A percentile compares a stretch with the other conserved stretches of the same genome.
Evolutionary conservation across 2,113 vertebrate species (phyloP).

Genomic region (Hippocampus comes): DNA sequence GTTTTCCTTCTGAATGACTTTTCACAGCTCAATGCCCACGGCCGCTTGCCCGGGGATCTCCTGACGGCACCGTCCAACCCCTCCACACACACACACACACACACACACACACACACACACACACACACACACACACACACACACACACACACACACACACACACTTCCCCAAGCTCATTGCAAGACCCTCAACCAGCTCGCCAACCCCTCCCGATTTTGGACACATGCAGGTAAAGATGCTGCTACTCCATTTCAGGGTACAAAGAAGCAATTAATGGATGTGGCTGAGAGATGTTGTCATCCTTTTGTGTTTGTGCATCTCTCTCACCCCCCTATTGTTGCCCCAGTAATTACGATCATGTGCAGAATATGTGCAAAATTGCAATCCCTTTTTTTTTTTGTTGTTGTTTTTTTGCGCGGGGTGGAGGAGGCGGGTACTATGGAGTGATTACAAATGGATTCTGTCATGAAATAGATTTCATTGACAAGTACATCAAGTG

Average conservation of each 20-base stretch:
- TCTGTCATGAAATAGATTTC: slow-evolving; percentile 61
- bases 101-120: slow-evolving; percentile 19
- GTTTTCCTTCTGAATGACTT: slow-evolving; percentile 89
- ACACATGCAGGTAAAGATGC: slow-evolving; percentile 68
- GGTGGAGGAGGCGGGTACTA: slow-evolving; percentile 39
- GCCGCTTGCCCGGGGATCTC: slow-evolving; percentile 75
- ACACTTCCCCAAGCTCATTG: slow-evolving; percentile 41
- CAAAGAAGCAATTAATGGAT: slow-evolving; percentile 83
- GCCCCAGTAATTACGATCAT: slow-evolving; percentile 77
- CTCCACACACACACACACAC: slow-evolving; percentile 16
- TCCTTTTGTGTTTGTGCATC: slow-evolving; percentile 67
- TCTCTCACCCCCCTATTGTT: slow-evolving; percentile 64
- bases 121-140: slow-evolving; percentile 23
- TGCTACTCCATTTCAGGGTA: slow-evolving; percentile 72
- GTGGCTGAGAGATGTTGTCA: slow-evolving; percentile 59
- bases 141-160: slow-evolving; percentile 12
- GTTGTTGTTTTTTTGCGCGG: not conserved
- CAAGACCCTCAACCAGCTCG: slow-evolving; percentile 49
- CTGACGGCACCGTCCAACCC: slow-evolving; percentile 70
- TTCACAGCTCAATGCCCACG: slow-evolving; percentile 85
- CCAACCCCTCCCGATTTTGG: slow-evolving; percentile 26
- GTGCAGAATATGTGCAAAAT: slow-evolving; percentile 69
- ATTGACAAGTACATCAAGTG: slow-evolving; percentile 70
- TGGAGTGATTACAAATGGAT: slow-evolving; percentile 53
- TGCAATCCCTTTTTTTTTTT: slow-evolving; percentile 59